phyloP scores from a whole-genome alignment of 2,797 vertebrate species.

The Pipistrellus pipistrellus region DNA sequence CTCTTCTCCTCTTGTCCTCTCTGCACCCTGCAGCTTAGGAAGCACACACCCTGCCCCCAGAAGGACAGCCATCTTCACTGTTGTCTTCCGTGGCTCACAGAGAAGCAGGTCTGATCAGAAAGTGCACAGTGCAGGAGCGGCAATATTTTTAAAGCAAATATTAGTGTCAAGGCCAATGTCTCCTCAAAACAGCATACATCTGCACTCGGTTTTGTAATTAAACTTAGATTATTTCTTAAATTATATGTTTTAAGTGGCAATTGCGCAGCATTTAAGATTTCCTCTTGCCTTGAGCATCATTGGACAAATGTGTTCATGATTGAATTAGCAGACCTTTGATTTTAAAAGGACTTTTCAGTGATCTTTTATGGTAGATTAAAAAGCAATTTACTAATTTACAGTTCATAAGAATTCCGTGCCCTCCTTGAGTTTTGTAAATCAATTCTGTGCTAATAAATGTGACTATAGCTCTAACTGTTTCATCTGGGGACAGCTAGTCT shows the following conservation, averaged over 20 bases:
- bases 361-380: constrained; percentile 86
- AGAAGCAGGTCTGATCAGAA: background rate
- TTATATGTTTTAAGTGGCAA: constrained; percentile 77
- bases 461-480: constrained; percentile 59
- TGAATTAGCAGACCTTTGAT: constrained; percentile 85
- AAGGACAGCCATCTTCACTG: fast-evolving
- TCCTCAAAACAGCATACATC: constrained; percentile 63
- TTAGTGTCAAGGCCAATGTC: constrained; percentile 67
- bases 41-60: background rate
- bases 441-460: constrained; percentile 77
- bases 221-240: constrained; percentile 75
- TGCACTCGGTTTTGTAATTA: constrained; percentile 66
- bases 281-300: constrained; percentile 75
- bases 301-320: constrained; percentile 83
- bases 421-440: constrained; percentile 82
- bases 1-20: background rate
- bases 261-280: constrained; percentile 71
- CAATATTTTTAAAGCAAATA: constrained; percentile 62
- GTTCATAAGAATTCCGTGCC: constrained; percentile 80
- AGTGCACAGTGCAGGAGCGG: background rate
- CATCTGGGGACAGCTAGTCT: constrained; percentile 66
- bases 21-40: background rate
- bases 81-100: background rate
- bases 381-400: constrained; percentile 86
- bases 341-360: constrained; percentile 84